These are phyloP conservation scores for Furnarius figulus DNA, from an alignment of 2,113 vertebrate species.

Conservation along the genomic window DNA sequence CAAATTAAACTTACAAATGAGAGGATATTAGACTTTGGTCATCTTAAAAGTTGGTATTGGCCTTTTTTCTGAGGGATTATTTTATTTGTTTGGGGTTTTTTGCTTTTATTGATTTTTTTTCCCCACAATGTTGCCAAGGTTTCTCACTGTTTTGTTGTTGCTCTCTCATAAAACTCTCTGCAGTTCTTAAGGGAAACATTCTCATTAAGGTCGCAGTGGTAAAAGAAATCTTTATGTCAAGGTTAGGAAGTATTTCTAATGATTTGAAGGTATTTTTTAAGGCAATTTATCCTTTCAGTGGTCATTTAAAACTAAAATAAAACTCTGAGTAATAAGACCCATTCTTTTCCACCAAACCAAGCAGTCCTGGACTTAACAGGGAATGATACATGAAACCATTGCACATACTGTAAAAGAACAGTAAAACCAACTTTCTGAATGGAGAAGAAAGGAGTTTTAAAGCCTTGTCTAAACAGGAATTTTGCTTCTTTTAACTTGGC, in stretches of 20 bases:
- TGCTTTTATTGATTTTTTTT: neutral
- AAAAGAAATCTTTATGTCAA: conserved; percentile 26
- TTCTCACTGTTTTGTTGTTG: conserved; percentile 26
- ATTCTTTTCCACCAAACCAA: conserved; percentile 18
- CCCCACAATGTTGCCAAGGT: neutral
- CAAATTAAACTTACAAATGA: conserved; percentile 66
- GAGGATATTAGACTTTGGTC: conserved; percentile 40
- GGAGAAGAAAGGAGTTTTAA: neutral
- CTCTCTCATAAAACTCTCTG: conserved; percentile 1
- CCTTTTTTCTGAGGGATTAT: conserved; percentile 20
- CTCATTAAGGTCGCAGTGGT: conserved; percentile 8
- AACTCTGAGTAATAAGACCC: neutral
- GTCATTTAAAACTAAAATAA: conserved; percentile 41
- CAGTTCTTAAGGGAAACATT: conserved; percentile 25
- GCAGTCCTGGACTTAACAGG: neutral
- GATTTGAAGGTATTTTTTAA: conserved; percentile 10
- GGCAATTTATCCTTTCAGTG: conserved; percentile 31
- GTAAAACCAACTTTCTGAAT: neutral
- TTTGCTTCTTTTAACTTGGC: neutral
- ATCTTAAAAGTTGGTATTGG: conserved; percentile 55
- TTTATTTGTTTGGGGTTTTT: neutral
- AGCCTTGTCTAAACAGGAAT: neutral
- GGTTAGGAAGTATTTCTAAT: conserved; percentile 10
- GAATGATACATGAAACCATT: neutral
- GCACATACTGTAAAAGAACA: neutral